These are phyloP conservation scores for Pemphredon lugubris DNA, from an alignment of 2,888 invertebrate species.

Conservation along the genomic window DNA sequence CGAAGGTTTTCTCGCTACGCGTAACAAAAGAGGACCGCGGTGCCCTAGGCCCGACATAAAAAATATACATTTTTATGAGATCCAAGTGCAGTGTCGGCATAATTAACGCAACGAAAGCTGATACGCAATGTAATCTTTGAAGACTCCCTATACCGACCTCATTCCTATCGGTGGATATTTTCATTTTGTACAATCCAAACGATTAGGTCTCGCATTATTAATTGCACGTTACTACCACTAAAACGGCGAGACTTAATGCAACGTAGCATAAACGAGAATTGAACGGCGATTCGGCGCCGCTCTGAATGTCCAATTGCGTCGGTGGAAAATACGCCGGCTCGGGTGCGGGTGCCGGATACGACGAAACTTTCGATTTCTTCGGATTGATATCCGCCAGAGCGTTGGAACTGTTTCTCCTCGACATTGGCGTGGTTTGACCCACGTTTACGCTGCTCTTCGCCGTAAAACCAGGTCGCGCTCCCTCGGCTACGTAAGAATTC, in stretches of 20 bases:
- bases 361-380: conserved; percentile 57
- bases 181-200: conserved; percentile 28
- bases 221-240: conserved; percentile 35
- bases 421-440: conserved; percentile 50
- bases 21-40: neutral
- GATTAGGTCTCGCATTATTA: conserved; percentile 26
- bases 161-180: conserved; percentile 22
- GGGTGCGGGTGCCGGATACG: conserved; percentile 60
- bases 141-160: neutral
- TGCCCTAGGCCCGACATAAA: neutral
- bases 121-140: neutral
- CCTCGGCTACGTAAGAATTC: conserved; percentile 30
- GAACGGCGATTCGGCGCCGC: conserved; percentile 32
- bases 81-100: no score
- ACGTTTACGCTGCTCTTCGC: conserved; percentile 37
- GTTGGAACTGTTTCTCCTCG: conserved; percentile 55
- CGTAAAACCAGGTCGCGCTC: no score
- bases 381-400: conserved; percentile 33
- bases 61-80: neutral
- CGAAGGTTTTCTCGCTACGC: neutral
- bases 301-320: conserved; percentile 55
- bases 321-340: conserved; percentile 65
- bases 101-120: neutral
- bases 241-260: conserved; percentile 38
- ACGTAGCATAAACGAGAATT: conserved; percentile 35